A percentile compares a stretch with the other conserved stretches of the same genome.
These are phyloP conservation scores for Caenorhabditis latens DNA, from an alignment of 1,140 invertebrate species.

Conservation along the genomic window DNA sequence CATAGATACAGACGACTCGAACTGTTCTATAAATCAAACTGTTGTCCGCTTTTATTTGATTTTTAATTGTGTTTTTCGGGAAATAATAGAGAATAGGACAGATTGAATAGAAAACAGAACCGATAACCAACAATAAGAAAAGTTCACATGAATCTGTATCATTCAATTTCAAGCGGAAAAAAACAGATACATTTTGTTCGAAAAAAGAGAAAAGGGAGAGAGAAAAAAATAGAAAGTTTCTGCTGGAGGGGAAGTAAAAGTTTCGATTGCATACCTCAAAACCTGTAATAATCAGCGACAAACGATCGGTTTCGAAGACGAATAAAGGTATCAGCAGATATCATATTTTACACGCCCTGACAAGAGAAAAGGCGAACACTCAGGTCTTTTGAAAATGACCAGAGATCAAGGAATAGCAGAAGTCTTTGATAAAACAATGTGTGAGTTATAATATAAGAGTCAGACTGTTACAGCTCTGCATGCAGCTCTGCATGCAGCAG, in stretches of 20 bases:
- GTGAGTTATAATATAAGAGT: too few relatives aligned
- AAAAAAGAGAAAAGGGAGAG: too few relatives aligned
- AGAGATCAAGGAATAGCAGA: not conserved
- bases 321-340: not conserved
- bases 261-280: not conserved
- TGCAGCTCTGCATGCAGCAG: too few relatives aligned
- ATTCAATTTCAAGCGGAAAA: not conserved
- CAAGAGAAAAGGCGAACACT: not conserved
- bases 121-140: not conserved
- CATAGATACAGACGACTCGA: constrained; percentile 12
- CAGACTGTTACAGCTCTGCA: too few relatives aligned
- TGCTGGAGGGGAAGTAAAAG: not conserved
- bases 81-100: not conserved
- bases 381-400: constrained; percentile 10
- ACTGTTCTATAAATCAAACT: constrained; percentile 32
- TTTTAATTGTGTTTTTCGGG: not conserved
- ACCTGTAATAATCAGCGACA: not conserved
- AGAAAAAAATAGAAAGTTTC: not conserved
- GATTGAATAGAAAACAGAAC: not conserved
- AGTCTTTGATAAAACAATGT: too few relatives aligned
- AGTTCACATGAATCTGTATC: not conserved
- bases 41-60: not conserved
- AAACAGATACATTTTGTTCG: not conserved
- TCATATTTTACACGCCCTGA: not conserved
- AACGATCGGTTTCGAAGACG: not conserved